phyloP scores from a whole-genome alignment of 1,140 invertebrate species.

The Brevipalpus yothersi region DNA sequence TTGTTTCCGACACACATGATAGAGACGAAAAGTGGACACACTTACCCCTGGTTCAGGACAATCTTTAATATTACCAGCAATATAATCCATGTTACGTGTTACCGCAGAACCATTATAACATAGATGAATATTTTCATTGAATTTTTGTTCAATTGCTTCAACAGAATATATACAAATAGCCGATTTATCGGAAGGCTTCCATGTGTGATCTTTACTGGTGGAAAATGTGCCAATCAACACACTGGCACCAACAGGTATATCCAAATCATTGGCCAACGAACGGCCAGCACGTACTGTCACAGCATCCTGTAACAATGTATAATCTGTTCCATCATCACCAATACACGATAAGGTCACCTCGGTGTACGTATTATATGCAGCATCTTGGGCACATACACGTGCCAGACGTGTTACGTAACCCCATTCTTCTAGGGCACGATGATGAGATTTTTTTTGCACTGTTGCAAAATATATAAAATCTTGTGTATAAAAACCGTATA shows the following conservation, averaged over 20 bases:
- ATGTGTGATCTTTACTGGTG: conserved; percentile 50
- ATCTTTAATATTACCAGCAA: conserved; percentile 64
- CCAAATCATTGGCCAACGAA: conserved; percentile 53
- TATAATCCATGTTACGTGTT: conserved; percentile 71
- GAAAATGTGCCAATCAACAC: conserved; percentile 61
- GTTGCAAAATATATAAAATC: conserved; percentile 85
- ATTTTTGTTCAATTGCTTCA: conserved; percentile 64
- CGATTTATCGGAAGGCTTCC: conserved; percentile 44
- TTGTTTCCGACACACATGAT: conserved; percentile 1
- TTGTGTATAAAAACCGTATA: conserved; percentile 82
- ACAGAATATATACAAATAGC: conserved; percentile 40
- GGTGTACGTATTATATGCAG: conserved; percentile 73
- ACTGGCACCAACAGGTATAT: conserved; percentile 40
- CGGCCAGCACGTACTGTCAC: conserved; percentile 51
- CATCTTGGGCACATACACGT: conserved; percentile 72
- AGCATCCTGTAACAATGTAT: conserved; percentile 74
- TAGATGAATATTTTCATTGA: conserved; percentile 86
- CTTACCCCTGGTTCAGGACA: conserved; percentile 53
- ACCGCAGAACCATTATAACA: conserved; percentile 82
- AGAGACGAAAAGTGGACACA: conserved; percentile 7
- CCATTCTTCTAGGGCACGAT: conserved; percentile 54
- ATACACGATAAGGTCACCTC: conserved; percentile 73
- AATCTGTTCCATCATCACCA: conserved; percentile 31
- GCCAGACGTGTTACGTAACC: conserved; percentile 72
- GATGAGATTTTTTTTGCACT: conserved; percentile 70